Evolutionary conservation across 2,113 vertebrate species (phyloP), one percentile per base, ranked within the genome.

Genomic region (Sula dactylatra): DNA sequence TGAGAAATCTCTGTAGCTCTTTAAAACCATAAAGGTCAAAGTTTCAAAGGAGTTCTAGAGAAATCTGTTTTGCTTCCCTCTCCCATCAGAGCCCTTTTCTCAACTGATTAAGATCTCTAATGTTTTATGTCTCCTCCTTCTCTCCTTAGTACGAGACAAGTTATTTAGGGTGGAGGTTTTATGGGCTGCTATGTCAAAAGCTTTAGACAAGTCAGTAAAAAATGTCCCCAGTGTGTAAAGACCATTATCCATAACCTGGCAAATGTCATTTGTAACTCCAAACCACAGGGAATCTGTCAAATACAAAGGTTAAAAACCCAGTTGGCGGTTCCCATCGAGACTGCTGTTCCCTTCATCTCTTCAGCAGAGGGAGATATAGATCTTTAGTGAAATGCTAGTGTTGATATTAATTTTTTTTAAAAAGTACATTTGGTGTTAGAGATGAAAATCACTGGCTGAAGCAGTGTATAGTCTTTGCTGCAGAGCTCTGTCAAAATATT

Each of bases 141-240:
- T 80, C 82, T 72, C 65, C 77, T 88, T 94, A 95, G 83, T 93
- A 67, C 1, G 45, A 92, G 67, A 54, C 86, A 83, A 91, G 91
- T 97, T 97, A 89, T 92, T 97, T 96, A 96, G 76, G 86, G 86
- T 83, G 84, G 87, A 89, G 76, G 36, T 89, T 97, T 96, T 96
- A 96, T 94, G 95, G 91, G 93, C 83, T 93, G 86, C 91, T 94
- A 55, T 93, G 94, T 97, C 94, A 97, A 96, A 97, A 96, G 96
- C 94, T 97, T 97, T 94, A 95, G 97, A 96, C 82, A 92, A 96
- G 96, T 91, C 90, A 94, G 88, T 95, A 93, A 94, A 97, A 96
- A 96, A 89, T 88, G 50, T 94, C 91, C 93, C 82, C 27, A 24
- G 66, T 84, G 70, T 90, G 69, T 96, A 93, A 94, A 96, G 94